Conservation (phyloP, 2,113 vertebrate species). For the Hoplias malabaricus region DNA sequence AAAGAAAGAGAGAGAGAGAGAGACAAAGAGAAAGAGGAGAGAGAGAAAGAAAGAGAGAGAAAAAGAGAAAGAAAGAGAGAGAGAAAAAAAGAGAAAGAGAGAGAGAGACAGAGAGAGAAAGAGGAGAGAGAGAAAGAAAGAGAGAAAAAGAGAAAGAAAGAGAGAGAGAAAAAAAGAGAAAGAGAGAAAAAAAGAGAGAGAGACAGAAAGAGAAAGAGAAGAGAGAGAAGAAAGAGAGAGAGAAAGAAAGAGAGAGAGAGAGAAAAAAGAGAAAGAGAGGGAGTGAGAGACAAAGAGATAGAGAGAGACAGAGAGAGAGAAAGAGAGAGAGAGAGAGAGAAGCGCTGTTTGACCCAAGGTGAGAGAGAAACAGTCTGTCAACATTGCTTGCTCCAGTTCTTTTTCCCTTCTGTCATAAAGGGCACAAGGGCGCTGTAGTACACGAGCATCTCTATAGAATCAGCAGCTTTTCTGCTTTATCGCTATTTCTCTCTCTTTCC, state of each 20-base stretch:
- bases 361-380: slow-evolving; percentile 23
- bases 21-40: slow-evolving; percentile 11
- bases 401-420: not conserved
- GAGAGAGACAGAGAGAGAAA: slow-evolving; percentile 22
- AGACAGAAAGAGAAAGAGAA: slow-evolving; percentile 8
- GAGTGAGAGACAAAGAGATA: not conserved
- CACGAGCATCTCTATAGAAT: not conserved
- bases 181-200: not conserved
- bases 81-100: no score
- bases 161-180: not conserved
- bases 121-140: not conserved
- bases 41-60: not conserved
- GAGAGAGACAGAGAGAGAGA: slow-evolving; percentile 8
- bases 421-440: not conserved
- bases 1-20: not conserved
- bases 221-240: no score
- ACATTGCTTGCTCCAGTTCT: not conserved
- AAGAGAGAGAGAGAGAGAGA: not conserved
- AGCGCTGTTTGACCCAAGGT: slow-evolving; percentile 15
- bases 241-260: slow-evolving; percentile 10
- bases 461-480: not conserved
- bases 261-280: slow-evolving; percentile 1
- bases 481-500: not conserved
- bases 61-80: slow-evolving; percentile 1
- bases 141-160: slow-evolving; percentile 1